phyloP scores from a whole-genome alignment of 2,797 vertebrate species.

The Falco naumanni region DNA sequence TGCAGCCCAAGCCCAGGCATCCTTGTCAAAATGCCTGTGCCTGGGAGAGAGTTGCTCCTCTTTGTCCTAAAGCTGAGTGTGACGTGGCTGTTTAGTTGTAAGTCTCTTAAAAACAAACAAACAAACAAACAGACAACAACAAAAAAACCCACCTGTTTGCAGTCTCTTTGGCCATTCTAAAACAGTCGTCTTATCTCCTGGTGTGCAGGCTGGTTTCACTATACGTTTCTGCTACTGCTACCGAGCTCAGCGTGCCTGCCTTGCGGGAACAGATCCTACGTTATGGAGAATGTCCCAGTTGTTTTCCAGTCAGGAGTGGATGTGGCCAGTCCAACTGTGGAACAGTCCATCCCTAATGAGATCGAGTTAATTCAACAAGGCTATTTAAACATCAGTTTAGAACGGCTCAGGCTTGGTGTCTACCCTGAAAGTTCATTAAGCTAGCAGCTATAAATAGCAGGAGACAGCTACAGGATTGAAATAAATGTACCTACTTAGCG shows the following conservation, averaged over 20 bases:
- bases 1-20: neutral
- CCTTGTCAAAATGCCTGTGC: neutral
- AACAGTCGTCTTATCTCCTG: neutral
- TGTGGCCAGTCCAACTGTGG: neutral
- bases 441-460: constrained; percentile 12
- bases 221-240: neutral
- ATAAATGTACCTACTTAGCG: constrained; percentile 6
- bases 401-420: neutral
- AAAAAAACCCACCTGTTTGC: neutral
- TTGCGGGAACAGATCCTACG: neutral
- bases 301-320: neutral
- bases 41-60: neutral
- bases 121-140: no score
- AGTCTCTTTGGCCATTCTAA: neutral
- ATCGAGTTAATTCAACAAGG: neutral
- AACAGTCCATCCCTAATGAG: neutral
- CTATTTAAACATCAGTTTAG: neutral
- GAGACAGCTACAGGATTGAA: neutral
- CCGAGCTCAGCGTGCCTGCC: neutral
- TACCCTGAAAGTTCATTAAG: constrained; percentile 12
- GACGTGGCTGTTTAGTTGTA: neutral
- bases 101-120: neutral
- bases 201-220: neutral
- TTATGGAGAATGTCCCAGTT: accelerated
- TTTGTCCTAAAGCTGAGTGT: neutral